Evolutionary conservation across 2,113 vertebrate species (phyloP), one percentile per base, ranked within the genome.

Genomic region (Gallinago media): DNA sequence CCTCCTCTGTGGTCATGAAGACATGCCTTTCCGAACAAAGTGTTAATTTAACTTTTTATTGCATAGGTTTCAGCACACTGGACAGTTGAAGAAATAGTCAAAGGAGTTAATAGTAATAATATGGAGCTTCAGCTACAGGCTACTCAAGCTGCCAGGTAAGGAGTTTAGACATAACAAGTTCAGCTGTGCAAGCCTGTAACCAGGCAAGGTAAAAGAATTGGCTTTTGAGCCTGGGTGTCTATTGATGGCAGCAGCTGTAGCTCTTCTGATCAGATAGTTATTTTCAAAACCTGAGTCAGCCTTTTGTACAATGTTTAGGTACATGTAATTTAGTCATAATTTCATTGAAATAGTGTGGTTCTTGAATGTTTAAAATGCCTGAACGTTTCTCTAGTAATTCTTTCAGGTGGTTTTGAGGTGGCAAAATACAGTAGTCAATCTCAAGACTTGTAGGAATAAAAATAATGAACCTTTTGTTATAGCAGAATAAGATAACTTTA

Each of bases 71-170:
- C 95, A 55, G 97, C 97, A 72, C 99, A 98, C 62, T 99, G 99
- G 99, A 98, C 98, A 67, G 98, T 99, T 77, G 99, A 99, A 85
- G 98, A 99, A 88, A 99, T 99, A 88, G 97, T 99, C 44, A 97
- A 88, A 96, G 98, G 98, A 36, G 97, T 99, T 76, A 98, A 98
- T 42, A 98, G 98, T 61, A 98, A 96, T 86, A 98, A 97, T 70
- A 88, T 94, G 55, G 99, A 99, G 84, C 81, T 97, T 75, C 99
- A 99, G 94, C 97, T 99, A 20, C 98, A 99, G 92, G 99, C 99
- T 79, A 99, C 98, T 29, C 99, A 99, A 84, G 99, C 99, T 93
- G 99, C 98, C 74, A 98, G 99, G 99, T 99, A 98, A 97, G 97
- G 34, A 11, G 8, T 52, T 17, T 8, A 29, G 12, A 49, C 27